Percentiles rank a stretch among this genome's conserved stretches.
Conservation (phyloP, 2,888 invertebrate genomes). For the Microctonus hyperodae region DNA sequence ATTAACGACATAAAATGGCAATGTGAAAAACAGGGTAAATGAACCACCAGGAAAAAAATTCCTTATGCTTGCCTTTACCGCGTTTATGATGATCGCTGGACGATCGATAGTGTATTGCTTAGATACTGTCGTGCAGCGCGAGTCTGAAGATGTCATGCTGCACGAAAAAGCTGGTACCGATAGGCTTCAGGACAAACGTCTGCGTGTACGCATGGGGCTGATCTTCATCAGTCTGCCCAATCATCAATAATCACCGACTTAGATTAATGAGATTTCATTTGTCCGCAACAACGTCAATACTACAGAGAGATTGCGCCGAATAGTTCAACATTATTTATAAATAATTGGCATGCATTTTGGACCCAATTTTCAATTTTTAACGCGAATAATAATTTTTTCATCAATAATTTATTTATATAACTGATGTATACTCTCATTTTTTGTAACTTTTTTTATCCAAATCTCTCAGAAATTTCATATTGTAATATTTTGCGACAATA, state of each 20-base stretch:
- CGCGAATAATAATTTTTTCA: background rate
- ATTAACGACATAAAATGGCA: slow-evolving; percentile 15
- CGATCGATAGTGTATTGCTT: slow-evolving; percentile 56
- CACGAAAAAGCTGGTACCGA: slow-evolving; percentile 88
- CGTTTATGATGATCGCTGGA: slow-evolving; percentile 50
- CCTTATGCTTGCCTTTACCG: slow-evolving; percentile 52
- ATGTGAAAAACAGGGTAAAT: background rate
- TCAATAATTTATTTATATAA: no score
- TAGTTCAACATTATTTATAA: background rate
- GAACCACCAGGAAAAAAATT: background rate
- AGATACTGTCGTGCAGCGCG: slow-evolving; percentile 82
- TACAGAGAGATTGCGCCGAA: slow-evolving; percentile 43
- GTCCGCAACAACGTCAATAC: slow-evolving; percentile 45
- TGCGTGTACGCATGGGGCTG: slow-evolving; percentile 93
- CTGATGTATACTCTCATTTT: no score
- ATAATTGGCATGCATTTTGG: background rate
- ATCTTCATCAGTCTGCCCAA: slow-evolving; percentile 91
- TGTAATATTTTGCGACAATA: background rate
- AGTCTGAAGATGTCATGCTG: slow-evolving; percentile 96
- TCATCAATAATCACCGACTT: slow-evolving; percentile 60
- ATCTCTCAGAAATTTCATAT: background rate
- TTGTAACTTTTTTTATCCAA: background rate
- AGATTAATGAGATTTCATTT: slow-evolving; percentile 51
- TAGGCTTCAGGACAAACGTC: slow-evolving; percentile 91
- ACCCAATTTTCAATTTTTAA: background rate